phyloP scores from a whole-genome alignment of 2,888 invertebrate genomes.

The Drosophila meridionalis region DNA sequence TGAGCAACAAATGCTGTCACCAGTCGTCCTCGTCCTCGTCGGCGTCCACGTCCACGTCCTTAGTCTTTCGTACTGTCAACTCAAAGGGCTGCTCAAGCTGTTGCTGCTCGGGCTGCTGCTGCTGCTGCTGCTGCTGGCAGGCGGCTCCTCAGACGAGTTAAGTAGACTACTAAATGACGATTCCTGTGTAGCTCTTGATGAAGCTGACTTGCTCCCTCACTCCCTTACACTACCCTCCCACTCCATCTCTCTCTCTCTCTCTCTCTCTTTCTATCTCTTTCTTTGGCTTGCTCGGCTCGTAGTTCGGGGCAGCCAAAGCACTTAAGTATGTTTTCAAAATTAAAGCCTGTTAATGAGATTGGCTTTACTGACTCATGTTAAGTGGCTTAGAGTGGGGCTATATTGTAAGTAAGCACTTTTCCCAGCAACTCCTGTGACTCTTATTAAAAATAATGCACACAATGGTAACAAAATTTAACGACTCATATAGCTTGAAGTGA shows the following conservation, averaged over 20 bases:
- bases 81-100: constrained; percentile 70
- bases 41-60: neutral
- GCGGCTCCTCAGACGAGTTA: constrained; percentile 77
- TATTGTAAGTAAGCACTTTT: constrained; percentile 78
- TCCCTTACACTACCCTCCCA: neutral
- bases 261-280: constrained; percentile 11
- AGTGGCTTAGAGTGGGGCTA: constrained; percentile 74
- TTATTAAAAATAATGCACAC: constrained; percentile 74
- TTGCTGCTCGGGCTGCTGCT: constrained; percentile 57
- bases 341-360: constrained; percentile 81
- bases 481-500: constrained; percentile 18
- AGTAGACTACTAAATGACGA: constrained; percentile 80
- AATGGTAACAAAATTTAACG: constrained; percentile 64
- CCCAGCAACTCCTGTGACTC: constrained; percentile 28
- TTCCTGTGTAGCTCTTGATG: constrained; percentile 45
- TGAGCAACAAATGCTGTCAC: constrained; percentile 73
- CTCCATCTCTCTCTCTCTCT: neutral
- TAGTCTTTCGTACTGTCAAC: constrained; percentile 27
- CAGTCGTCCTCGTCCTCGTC: constrained; percentile 18
- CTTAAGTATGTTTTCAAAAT: constrained; percentile 81
- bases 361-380: constrained; percentile 79
- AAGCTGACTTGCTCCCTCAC: constrained; percentile 7
- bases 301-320: constrained; percentile 43
- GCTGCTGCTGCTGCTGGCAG: constrained; percentile 54
- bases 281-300: constrained; percentile 2